Evolutionary conservation across 2,797 vertebrate genomes (phyloP).

Genomic region (Balearica regulorum): DNA sequence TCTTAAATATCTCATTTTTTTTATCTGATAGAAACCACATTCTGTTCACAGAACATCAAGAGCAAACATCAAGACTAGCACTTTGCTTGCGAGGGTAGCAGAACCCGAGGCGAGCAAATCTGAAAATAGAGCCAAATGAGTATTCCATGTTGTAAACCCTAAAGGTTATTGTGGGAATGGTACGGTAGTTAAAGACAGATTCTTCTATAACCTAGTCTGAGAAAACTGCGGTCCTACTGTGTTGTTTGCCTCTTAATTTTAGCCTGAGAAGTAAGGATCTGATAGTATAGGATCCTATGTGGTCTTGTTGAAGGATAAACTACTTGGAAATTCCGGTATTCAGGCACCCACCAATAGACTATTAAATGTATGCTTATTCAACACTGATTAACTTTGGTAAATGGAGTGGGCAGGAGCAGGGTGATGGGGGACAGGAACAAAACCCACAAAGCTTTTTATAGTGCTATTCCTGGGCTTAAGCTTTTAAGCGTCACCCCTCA

Average conservation of each 20-base stretch:
- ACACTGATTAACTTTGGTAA: neutral
- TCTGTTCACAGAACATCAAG: neutral
- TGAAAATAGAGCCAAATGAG: neutral
- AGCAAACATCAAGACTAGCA: neutral
- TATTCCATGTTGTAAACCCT: neutral
- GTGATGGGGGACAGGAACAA: neutral
- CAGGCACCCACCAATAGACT: neutral
- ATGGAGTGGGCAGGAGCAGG: rapidly evolving
- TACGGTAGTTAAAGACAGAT: neutral
- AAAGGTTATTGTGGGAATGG: neutral
- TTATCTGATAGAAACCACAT: neutral
- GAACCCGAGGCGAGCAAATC: neutral
- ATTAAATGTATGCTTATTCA: neutral
- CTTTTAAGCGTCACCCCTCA: neutral
- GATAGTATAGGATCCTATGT: neutral
- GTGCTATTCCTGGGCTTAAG: neutral
- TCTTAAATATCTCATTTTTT: rapidly evolving
- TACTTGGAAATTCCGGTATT: neutral
- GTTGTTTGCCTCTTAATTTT: neutral
- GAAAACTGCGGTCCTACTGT: neutral
- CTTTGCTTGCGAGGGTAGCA: neutral
- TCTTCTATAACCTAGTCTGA: neutral
- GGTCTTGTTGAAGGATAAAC: neutral
- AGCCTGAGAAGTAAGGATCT: neutral
- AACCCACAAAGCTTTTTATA: neutral